Base-by-base conservation (phyloP, 2,888 invertebrate genomes). In the Rhaphigaster nebulosa region DNA sequence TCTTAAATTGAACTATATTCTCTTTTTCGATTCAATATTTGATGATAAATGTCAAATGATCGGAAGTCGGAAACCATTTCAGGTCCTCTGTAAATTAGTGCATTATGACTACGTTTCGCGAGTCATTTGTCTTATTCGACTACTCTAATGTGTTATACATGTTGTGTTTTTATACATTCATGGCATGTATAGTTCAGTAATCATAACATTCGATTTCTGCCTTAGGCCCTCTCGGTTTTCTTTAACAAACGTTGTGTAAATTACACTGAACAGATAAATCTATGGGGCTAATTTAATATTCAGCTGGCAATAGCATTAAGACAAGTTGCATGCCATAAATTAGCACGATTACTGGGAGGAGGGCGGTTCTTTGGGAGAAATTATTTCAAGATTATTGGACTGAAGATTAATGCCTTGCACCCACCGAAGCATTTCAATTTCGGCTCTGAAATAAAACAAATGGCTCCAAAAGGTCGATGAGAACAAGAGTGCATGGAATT, bases 391-490 rank as follows among this genome's bases (percentile, higher is more conserved):
- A 38, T 76, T 76, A 76, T 76, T 76, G 34, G 8, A 8, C 20
- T 23, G 2, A 23, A 38, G 70, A 76, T 76, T 76, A 76, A 76
- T 76, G 70, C 38, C 70, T 76, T 76, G 20, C 20, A 34, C 20
- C 70, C 18, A 38, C 20, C 70, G 20, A 23, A 76, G 70, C 70
- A 76, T 76, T 76, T 20, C 70, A 76, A 76, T 76, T 76, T 76
- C 34, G 65, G 29, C 5, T 18, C 65, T 65, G 15, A 65, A 29
- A 65, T 65, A 38, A 65, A 65, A 65, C 29, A 65, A 76, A 76
- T 20, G 70, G 20, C 38, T 20, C 8, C 23, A 38, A 38, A 76
- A 76, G 20, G 38, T 20, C 70, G 70, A 38, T 76, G 13, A 38
- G 38, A 76, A 76, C 20, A 13, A 29, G 29, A 34, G 29, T 1